Evolutionary conservation across 2,797 vertebrate genomes (phyloP).

Genomic region (Siniperca obscura): DNA sequence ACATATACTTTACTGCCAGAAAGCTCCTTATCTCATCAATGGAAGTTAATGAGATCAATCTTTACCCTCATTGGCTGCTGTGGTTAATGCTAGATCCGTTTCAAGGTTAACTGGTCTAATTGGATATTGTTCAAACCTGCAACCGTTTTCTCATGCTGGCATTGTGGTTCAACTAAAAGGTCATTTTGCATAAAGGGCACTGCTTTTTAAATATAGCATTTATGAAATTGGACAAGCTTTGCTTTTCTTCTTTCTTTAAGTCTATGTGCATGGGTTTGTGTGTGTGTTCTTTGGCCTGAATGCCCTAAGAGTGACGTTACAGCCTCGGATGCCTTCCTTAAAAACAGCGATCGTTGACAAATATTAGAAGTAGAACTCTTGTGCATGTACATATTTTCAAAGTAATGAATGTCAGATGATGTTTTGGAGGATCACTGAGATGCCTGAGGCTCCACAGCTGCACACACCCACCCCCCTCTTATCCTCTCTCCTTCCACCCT

Average conservation of each 20-base stretch:
- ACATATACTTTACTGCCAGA: conserved; percentile 48
- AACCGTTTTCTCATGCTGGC: conserved; percentile 40
- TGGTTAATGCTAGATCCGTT: conserved; percentile 52
- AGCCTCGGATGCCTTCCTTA: conserved; percentile 37
- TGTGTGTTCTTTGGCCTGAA: conserved; percentile 12
- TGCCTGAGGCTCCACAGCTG: conserved; percentile 75
- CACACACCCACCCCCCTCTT: conserved; percentile 48
- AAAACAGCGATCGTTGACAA: conserved; percentile 59
- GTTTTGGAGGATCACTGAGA: conserved; percentile 70
- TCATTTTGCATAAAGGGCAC: conserved; percentile 45
- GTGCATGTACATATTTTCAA: conserved; percentile 69
- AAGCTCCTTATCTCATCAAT: conserved; percentile 57
- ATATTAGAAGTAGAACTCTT: conserved; percentile 68
- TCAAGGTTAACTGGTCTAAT: conserved; percentile 66
- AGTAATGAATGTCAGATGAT: conserved; percentile 73
- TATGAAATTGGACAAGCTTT: conserved; percentile 34
- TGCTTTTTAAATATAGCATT: conserved; percentile 52
- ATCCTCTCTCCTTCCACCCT: conserved; percentile 65
- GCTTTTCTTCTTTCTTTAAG: neutral
- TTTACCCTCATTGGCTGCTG: conserved; percentile 34
- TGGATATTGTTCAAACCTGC: conserved; percentile 59
- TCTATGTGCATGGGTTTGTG: neutral
- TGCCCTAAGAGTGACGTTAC: conserved; percentile 10
- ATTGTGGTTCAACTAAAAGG: conserved; percentile 52
- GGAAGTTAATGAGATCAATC: conserved; percentile 60